These are phyloP conservation scores for Crematogaster levior DNA, from an alignment of 2,888 invertebrate genomes.

Conservation along the genomic window DNA sequence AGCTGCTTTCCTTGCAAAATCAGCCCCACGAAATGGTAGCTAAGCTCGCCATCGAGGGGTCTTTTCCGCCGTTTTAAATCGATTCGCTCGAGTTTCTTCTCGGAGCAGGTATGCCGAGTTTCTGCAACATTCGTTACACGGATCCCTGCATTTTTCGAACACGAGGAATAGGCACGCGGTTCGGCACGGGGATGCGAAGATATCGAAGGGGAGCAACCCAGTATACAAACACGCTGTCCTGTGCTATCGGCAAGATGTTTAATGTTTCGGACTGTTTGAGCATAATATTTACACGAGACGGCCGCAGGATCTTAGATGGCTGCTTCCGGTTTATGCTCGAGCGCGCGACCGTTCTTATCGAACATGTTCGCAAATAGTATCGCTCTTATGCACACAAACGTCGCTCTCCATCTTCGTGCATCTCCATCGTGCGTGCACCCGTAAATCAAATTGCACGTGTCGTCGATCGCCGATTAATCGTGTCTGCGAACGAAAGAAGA, in stretches of 20 bases:
- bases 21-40: constrained; percentile 65
- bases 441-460: constrained; percentile 50
- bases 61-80: constrained; percentile 81
- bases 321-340: constrained; percentile 75
- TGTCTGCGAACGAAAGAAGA: neutral
- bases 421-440: neutral
- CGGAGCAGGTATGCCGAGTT: constrained; percentile 78
- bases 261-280: constrained; percentile 81
- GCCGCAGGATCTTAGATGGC: constrained; percentile 66
- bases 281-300: constrained; percentile 80
- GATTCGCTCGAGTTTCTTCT: constrained; percentile 82
- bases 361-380: constrained; percentile 69
- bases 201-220: constrained; percentile 48
- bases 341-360: constrained; percentile 67
- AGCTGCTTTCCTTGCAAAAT: constrained; percentile 84
- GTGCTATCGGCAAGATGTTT: constrained; percentile 80
- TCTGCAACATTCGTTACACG: constrained; percentile 51
- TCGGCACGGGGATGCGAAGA: constrained; percentile 20
- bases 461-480: constrained; percentile 42
- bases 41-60: constrained; percentile 44
- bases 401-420: constrained; percentile 30
- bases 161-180: constrained; percentile 35
- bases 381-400: constrained; percentile 57
- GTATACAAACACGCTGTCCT: constrained; percentile 75
- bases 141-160: constrained; percentile 43